Conservation (phyloP, 2,888 invertebrate genomes). For the Tiliacea citrago region DNA sequence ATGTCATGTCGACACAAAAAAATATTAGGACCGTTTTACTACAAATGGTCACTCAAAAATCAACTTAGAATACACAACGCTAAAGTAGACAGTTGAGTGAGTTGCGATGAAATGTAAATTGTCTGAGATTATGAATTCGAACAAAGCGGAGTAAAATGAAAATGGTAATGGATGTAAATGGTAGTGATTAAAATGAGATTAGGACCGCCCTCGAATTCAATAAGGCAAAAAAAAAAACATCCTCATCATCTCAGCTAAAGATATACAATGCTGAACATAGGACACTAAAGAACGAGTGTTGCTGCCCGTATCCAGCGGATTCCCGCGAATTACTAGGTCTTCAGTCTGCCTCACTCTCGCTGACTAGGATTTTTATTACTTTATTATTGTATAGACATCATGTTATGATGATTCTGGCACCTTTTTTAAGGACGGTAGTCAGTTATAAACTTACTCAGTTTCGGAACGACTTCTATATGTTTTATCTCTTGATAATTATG, state of each 20-base stretch:
- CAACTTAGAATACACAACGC: background rate
- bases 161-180: no score
- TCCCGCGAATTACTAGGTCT: background rate
- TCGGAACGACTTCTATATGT: conserved; percentile 25
- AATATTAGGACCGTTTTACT: background rate
- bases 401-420: background rate
- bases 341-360: background rate
- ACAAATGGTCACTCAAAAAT: background rate
- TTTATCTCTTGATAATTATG: conserved; percentile 33
- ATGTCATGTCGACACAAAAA: background rate
- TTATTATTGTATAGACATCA: background rate
- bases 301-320: background rate
- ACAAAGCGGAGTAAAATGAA: background rate
- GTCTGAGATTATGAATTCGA: background rate
- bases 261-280: background rate
- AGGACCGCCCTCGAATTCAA: background rate
- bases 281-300: background rate
- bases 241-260: background rate
- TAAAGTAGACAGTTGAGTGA: conserved; percentile 1
- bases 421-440: background rate
- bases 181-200: background rate
- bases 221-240: background rate
- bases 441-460: conserved; percentile 35
- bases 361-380: background rate
- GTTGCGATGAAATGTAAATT: background rate